Percentiles rank a stretch among this genome's conserved stretches.
These are phyloP conservation scores for Coracias cyanogaster DNA, from an alignment of 2,797 vertebrate genomes.

Conservation along the genomic window DNA sequence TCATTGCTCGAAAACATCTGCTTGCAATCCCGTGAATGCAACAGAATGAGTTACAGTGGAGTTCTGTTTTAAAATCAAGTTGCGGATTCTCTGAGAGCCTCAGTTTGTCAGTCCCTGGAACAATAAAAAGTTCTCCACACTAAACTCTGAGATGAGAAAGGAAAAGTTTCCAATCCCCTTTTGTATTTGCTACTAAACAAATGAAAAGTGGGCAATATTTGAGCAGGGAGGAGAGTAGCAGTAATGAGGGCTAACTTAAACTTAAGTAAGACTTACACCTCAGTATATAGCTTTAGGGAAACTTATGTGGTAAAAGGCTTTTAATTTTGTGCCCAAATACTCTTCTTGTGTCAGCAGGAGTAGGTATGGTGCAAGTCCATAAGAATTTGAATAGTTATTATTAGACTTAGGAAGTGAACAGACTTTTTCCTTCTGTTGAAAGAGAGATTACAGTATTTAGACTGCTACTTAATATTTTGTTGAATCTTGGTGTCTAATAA, in stretches of 20 bases:
- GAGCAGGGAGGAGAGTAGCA: not conserved
- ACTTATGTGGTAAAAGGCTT: not conserved
- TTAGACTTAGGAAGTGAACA: not conserved
- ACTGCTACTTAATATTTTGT: not conserved
- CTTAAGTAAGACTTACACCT: not conserved
- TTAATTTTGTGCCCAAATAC: not conserved
- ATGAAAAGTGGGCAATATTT: not conserved
- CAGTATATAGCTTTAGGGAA: not conserved
- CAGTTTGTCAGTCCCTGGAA: not conserved
- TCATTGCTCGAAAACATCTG: no score
- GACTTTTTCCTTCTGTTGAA: not conserved
- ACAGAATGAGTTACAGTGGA: not conserved
- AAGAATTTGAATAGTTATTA: not conserved
- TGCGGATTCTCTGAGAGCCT: not conserved
- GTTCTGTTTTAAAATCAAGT: not conserved
- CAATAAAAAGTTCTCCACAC: not conserved
- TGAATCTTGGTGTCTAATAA: not conserved
- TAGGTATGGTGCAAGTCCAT: not conserved
- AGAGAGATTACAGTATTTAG: not conserved
- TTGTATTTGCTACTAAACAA: not conserved
- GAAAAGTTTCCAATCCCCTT: not conserved
- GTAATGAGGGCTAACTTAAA: not conserved
- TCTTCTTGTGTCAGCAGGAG: not conserved
- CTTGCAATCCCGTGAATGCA: not conserved
- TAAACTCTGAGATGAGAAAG: not conserved